Evolutionary conservation across 2,113 vertebrate species (phyloP).

Genomic region (Glaucomys volans): DNA sequence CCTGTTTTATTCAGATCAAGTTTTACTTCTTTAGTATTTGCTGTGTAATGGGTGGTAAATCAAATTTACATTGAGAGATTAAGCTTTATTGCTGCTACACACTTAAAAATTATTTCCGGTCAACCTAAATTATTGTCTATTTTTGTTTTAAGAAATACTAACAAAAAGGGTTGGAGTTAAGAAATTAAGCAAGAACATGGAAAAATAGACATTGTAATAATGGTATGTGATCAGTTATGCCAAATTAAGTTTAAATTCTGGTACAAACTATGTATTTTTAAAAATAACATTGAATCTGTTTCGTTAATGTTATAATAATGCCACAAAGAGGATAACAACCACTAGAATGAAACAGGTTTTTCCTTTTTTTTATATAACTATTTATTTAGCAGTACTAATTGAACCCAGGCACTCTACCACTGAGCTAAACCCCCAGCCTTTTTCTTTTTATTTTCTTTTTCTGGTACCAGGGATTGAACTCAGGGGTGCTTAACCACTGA

Average conservation of each 20-base stretch:
- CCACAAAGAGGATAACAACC: background rate
- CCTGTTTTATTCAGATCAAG: background rate
- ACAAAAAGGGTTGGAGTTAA: background rate
- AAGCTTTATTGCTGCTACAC: background rate
- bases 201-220: slow-evolving; percentile 34
- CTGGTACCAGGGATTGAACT: too few species aligned
- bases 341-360: slow-evolving; percentile 13
- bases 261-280: background rate
- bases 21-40: background rate
- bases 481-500: too few species aligned
- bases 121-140: background rate
- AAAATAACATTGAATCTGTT: background rate
- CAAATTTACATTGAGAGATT: background rate
- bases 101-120: slow-evolving; percentile 3
- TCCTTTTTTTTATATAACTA: background rate
- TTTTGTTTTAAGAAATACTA: slow-evolving; percentile 42
- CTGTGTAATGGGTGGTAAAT: background rate
- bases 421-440: too few species aligned
- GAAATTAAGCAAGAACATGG: slow-evolving; percentile 9
- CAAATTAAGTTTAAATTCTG: slow-evolving; percentile 51
- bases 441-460: too few species aligned
- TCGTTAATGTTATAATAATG: background rate
- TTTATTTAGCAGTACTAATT: too few species aligned
- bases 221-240: background rate
- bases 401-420: too few species aligned